A percentile compares a stretch with the other conserved stretches of the same genome.
Evolutionary conservation across 1,140 invertebrate genomes (phyloP).

Genomic region (Drosophila sechellia): DNA sequence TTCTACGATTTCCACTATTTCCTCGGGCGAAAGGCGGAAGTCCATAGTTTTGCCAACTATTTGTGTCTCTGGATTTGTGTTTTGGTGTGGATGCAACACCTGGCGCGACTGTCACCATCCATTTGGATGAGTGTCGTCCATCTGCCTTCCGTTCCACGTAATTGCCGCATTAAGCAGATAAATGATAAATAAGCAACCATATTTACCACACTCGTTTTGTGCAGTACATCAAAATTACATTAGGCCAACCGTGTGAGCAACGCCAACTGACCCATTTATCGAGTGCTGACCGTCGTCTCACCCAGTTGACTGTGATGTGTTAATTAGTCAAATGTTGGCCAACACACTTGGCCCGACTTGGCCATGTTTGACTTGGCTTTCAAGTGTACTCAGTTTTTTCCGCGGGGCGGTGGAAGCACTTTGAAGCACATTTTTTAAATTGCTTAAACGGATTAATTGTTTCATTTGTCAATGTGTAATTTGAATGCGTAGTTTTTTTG

Average conservation of each 20-base stretch:
- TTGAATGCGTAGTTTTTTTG: too few relatives aligned
- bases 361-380: constrained; percentile 23
- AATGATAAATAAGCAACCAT: constrained; percentile 2
- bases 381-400: constrained; percentile 11
- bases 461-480: neutral
- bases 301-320: constrained; percentile 58
- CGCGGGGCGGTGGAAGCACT: neutral
- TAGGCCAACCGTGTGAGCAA: constrained; percentile 39
- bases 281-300: constrained; percentile 25
- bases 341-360: constrained; percentile 29
- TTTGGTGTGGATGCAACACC: constrained; percentile 14
- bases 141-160: constrained; percentile 17
- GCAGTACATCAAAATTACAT: constrained; percentile 72
- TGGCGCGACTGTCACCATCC: constrained; percentile 40
- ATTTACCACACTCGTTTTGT: constrained; percentile 2
- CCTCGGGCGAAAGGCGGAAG: constrained; percentile 41
- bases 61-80: constrained; percentile 2
- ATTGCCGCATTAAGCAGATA: constrained; percentile 13
- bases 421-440: neutral
- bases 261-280: constrained; percentile 53
- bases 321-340: constrained; percentile 70
- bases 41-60: neutral
- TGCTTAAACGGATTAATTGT: neutral
- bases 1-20: constrained; percentile 7
- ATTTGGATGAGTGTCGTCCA: constrained; percentile 32